Percentiles rank a stretch among this genome's conserved stretches.
These are phyloP conservation scores for Hipparchia sbordonii DNA, from an alignment of 2,888 invertebrate genomes.

Conservation along the genomic window DNA sequence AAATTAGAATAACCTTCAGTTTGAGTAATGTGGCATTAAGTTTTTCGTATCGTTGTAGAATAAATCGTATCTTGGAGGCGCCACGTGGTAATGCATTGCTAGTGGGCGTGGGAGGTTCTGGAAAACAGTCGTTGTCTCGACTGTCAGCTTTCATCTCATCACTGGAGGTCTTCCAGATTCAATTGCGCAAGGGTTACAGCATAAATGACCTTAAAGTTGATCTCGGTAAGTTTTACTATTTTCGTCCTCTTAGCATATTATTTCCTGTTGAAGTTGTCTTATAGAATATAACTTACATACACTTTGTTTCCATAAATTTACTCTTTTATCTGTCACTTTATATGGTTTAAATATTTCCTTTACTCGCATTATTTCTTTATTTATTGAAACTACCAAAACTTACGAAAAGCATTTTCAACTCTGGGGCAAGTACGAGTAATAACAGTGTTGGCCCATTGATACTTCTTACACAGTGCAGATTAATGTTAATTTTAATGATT, in stretches of 20 bases:
- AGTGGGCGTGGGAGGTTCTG: constrained; percentile 97
- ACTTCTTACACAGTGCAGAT: too few relatives aligned
- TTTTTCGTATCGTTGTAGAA: constrained; percentile 70
- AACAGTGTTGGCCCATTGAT: too few relatives aligned
- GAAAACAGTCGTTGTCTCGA: constrained; percentile 95
- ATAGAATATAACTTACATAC: too few relatives aligned
- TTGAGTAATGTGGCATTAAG: neutral
- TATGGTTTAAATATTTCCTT: too few relatives aligned
- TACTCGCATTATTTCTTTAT: too few relatives aligned
- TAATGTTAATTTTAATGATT: constrained; percentile 34
- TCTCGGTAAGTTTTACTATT: constrained; percentile 59
- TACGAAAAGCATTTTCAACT: too few relatives aligned
- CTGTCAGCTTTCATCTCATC: constrained; percentile 95
- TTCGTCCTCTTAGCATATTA: neutral
- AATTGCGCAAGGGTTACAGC: constrained; percentile 94
- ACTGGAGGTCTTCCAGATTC: constrained; percentile 96
- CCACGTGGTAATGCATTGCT: constrained; percentile 96
- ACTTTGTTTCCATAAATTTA: too few relatives aligned
- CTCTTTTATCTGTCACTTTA: too few relatives aligned
- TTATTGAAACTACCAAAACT: too few relatives aligned
- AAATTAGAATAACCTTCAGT: too few relatives aligned
- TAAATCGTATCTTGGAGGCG: constrained; percentile 95
- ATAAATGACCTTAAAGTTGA: constrained; percentile 90
- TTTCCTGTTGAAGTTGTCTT: neutral
- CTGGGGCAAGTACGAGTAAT: too few relatives aligned